phyloP scores from a whole-genome alignment of 2,113 vertebrate genomes.

The Lepisosteus oculatus region DNA sequence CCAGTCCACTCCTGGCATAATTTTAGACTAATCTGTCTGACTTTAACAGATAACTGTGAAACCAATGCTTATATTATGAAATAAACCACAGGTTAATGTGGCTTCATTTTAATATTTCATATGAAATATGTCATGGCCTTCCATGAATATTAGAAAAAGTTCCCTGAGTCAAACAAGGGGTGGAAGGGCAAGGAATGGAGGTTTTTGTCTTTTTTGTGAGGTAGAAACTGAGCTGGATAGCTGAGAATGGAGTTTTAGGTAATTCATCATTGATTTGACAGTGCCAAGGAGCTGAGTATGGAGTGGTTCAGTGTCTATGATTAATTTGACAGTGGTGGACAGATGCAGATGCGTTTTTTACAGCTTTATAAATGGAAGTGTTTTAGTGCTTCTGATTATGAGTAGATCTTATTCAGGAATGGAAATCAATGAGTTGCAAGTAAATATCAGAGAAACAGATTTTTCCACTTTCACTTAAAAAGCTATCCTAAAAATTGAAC shows the following conservation, averaged over 20 bases:
- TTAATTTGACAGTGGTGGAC: not conserved
- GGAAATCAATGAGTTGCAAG: no score
- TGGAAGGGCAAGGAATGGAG: not conserved
- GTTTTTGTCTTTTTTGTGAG: not conserved
- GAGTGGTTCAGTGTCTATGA: no score
- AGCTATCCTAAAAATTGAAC: no score
- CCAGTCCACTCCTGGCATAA: not conserved
- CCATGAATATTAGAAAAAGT: not conserved
- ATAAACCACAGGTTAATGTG: not conserved
- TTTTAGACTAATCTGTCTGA: not conserved
- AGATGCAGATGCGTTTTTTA: not conserved
- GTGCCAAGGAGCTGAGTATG: not conserved
- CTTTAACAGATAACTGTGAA: not conserved
- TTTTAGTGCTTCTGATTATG: no score
- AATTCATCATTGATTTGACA: not conserved
- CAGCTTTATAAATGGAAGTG: not conserved
- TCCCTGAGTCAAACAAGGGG: not conserved
- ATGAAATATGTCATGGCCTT: not conserved
- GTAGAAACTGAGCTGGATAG: not conserved
- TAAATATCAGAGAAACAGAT: no score
- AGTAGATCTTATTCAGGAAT: no score
- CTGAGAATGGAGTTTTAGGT: not conserved
- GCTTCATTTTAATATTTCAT: slow-evolving; percentile 3
- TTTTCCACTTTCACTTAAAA: no score
- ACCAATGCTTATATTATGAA: not conserved